Evolutionary conservation across 1,140 invertebrate genomes (phyloP), one percentile per base, ranked within the genome.

Genomic region (Aphelenchoides fujianensis): DNA sequence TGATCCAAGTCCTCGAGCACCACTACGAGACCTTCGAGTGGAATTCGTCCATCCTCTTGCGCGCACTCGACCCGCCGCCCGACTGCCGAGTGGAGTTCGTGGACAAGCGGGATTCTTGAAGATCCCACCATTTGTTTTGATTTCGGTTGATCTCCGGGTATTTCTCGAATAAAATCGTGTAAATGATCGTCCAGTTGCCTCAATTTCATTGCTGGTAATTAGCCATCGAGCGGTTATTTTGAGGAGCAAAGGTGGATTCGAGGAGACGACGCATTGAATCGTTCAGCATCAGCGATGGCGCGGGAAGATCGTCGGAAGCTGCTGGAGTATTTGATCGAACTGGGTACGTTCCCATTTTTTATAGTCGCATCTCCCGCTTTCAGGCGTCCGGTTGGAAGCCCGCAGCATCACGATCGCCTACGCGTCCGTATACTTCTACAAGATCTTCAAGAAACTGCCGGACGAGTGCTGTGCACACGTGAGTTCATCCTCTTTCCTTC

Each of bases 401-500:
- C 16, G 63, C 1, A 66, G 32, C 3, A 16, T 66, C 0, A 66
- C 63, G 16, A 66, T 66, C 31, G 53, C 12, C 16, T 66, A 66
- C 31, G 63, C 63, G 16, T n/a, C 32, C 27, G 32, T 66, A 23
- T 66, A 66, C 3, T 66, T 36, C 53, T 48, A 66, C 63, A 66
- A 66, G 32, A 12, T 34, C 16, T 16, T 41, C 31, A 30, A 66
- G 0, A 32, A 32, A 3, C 23, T 66, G 19, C 63, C 63, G 34
- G 12, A n/a, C 30, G 63, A 66, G 63, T 36, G 37, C 23, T 66
- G 63, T 35, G 23, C 2, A 36, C 32, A 66, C 31, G 59, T 61
- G 31, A 61, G 59, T 61, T n/a, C n/a, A n/a, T n/a, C n/a, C n/a
- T n/a, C n/a, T n/a, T n/a, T n/a, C n/a, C n/a, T n/a, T n/a, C n/a